Base-by-base conservation (phyloP, 1,140 invertebrate genomes). In the Mesaphorura yosii region DNA sequence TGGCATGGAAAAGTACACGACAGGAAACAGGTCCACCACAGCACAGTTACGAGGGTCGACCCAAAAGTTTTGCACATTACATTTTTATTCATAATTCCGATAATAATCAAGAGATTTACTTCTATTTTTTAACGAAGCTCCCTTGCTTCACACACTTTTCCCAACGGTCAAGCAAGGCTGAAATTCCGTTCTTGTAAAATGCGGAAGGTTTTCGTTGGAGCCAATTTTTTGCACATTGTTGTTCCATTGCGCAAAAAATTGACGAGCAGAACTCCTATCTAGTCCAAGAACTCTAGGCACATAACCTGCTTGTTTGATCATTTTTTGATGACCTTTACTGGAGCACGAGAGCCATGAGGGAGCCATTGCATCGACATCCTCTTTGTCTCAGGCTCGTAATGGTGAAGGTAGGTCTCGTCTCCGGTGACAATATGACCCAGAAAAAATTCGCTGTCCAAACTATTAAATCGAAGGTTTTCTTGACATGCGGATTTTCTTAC, bases 341-440 rank as follows among this genome's bases (percentile, higher is more conserved):
- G 40, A 20, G 6, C 20, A 15, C 40, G 6, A 20, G 14, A 22
- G 14, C 46, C 46, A 28, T 6, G 4, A 17, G 15, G 47, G 22
- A 48, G 20, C 51, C 51, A 53, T 27, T 53, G 42, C 40, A 37
- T 26, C 31, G 51, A 53, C 40, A 48, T 23, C 39, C 37, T 48
- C 31, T 53, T 51, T 15, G 40, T 29, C 51, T 45, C 51, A 15
- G 26, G n/a, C 23, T 51, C 50, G 31, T 51, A 48, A 17, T 51
- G 38, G 39, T 45, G 50, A 48, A 42, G 23, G 25, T 44, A 51
- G 22, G 50, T 51, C 17, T 51, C 50, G 41, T 51, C 50, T 25
- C 50, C 50, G 48, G 50, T 51, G 23, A 51, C 48, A 17, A 51
- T 15, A 12, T 49, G 50, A n/a, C 48, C 50, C 39, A 51, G 39